Conservation (phyloP, 2,797 vertebrate species). For the Coranthus polyacanthus region DNA sequence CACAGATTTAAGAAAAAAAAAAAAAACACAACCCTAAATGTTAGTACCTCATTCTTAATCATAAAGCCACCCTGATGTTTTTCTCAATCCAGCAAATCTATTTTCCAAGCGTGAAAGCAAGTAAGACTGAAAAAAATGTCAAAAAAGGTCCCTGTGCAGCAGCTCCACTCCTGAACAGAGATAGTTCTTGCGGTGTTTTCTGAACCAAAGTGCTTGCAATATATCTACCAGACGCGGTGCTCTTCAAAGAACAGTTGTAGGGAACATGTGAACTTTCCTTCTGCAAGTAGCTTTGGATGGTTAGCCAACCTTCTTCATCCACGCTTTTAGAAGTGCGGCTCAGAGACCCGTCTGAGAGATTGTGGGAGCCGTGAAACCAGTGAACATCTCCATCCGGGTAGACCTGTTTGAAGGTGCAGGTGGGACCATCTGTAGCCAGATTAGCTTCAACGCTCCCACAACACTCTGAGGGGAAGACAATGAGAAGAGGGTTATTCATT, state of each 20-base stretch:
- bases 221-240: conserved; percentile 43
- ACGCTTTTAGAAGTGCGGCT: conserved; percentile 12
- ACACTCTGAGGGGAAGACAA: conserved; percentile 62
- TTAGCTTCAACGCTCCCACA: not conserved
- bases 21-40: not conserved
- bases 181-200: too few species aligned
- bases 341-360: conserved; percentile 20
- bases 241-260: conserved; percentile 72
- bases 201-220: conserved; percentile 36
- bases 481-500: conserved; percentile 6
- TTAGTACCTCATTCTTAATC: conserved; percentile 44
- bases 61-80: not conserved
- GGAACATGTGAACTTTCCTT: accelerated
- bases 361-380: conserved; percentile 62
- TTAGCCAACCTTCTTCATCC: conserved; percentile 47
- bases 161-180: not conserved
- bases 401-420: conserved; percentile 70
- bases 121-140: conserved; percentile 30
- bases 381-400: conserved; percentile 70
- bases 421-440: accelerated
- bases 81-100: not conserved
- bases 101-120: conserved; percentile 41
- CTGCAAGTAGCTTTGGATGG: conserved; percentile 46
- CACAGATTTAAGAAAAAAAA: not conserved
- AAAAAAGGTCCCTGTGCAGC: not conserved